Evolutionary conservation across 2,888 invertebrate species (phyloP), one percentile per base, ranked within the genome.

Genomic region (Ophion ventricosus): DNA sequence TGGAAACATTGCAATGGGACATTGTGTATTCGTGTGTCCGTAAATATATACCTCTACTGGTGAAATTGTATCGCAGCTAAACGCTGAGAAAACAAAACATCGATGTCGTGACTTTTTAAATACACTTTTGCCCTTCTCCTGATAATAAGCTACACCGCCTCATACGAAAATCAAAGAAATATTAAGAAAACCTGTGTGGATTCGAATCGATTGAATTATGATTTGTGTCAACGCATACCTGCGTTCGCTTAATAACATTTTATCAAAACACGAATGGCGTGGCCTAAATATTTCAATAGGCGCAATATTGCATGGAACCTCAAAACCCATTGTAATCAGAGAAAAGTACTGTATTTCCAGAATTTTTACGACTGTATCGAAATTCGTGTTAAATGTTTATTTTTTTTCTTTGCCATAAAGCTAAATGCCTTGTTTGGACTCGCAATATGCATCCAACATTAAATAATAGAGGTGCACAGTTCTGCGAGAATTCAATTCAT

Each of bases 201-300:
- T 35, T 35, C 35, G 35, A 35, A 35, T 35, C 35, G 29, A n/a
- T 29, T 29, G 4, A 29, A 29, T 4, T 29, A 29, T 29, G 29
- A 29, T 29, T 29, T 1, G 29, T 4, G 7, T 29, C 29, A 29
- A 29, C 29, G 7, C 29, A 29, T 29, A 29, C 5, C 29, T 29
- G 29, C 29, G 29, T 29, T 29, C 0, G 29, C 4, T 29, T 29
- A 7, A 29, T 66, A 80, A n/a, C 23, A 25, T 11, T 66, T 35
- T 67, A 5, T 54, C 40, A 20, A 70, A 69, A 57, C 26, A 70
- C 75, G 75, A 76, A 83, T 77, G 35, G 40, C 75, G 78, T 79
- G 84, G 84, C 84, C 84, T 84, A 84, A 84, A 43, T 79, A 82
- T 84, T 72, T 49, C 56, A 20, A 35, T 73, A 59, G 25, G 43